These are phyloP conservation scores for Dallia pectoralis DNA, from an alignment of 2,797 vertebrate species.

Conservation along the genomic window DNA sequence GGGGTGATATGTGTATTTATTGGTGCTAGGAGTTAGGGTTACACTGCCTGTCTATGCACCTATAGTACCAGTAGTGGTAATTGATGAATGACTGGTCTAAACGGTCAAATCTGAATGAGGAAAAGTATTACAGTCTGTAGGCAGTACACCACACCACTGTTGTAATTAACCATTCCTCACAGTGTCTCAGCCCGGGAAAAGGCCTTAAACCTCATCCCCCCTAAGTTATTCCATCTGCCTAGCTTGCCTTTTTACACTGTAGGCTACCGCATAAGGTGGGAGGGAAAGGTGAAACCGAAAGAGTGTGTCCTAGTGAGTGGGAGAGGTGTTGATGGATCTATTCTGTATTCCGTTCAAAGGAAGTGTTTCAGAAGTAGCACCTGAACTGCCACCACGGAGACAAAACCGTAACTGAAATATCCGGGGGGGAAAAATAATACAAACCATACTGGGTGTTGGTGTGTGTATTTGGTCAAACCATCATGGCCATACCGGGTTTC, in stretches of 20 bases:
- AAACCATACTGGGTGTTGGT: constrained; percentile 45
- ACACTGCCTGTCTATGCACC: background rate
- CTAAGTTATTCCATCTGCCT: background rate
- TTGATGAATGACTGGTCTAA: constrained; percentile 82
- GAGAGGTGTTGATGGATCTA: too few species aligned
- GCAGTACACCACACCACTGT: constrained; percentile 72
- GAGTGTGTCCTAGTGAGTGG: background rate
- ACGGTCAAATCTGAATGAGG: constrained; percentile 77
- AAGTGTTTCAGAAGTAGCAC: too few species aligned
- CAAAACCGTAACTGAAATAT: too few species aligned
- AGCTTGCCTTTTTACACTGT: background rate
- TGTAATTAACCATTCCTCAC: constrained; percentile 75
- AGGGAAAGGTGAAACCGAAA: background rate
- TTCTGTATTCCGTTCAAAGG: too few species aligned
- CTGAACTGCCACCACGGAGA: too few species aligned
- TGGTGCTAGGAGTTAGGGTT: too few species aligned
- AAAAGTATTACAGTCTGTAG: constrained; percentile 59
- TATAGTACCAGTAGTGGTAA: constrained; percentile 51
- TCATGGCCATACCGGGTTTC: constrained; percentile 27
- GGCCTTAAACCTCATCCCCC: constrained; percentile 73
- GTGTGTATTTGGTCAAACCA: constrained; percentile 54
- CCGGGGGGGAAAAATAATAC: background rate
- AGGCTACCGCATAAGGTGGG: background rate
- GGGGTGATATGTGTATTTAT: too few species aligned
- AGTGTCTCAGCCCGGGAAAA: constrained; percentile 74